Evolutionary conservation across 2,113 vertebrate genomes (phyloP), one percentile per base, ranked within the genome.

Genomic region (Gymnogyps californianus): DNA sequence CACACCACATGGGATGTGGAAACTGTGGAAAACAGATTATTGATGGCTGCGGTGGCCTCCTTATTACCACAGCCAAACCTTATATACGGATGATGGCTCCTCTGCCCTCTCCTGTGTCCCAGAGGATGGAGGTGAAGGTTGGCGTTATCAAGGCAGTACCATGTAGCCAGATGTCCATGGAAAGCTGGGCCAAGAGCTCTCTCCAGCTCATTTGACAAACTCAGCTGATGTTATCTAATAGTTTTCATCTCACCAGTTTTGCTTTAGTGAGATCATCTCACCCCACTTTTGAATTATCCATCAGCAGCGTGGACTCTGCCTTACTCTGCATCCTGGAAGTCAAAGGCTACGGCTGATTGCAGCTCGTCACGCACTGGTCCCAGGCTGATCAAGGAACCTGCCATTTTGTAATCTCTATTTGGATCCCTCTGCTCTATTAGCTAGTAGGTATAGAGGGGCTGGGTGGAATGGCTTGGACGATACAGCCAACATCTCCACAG

Each of bases 21-120:
- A 89, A 80, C 49, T 89, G 87, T 89, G 75, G 83, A 95, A 95
- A 97, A 94, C 34, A 87, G 80, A 96, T 96, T 94, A 93, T 74
- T 93, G 78, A 84, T 55, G 91, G 91, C 61, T 92, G 57, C 29
- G n/a, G 24, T 67, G 80, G 58, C 67, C 65, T 85, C 78, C 65
- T 83, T 67, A 34, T 79, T 93, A 44, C 70, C 87, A 86, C 78
- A 86, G 66, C 58, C 79, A 94, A 90, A 55, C 26, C 51, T 86
- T 61, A 25, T 38, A 2, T 3, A 5, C 0, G 12, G 75, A 25
- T 77, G 69, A 76, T 81, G 58, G 38, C 76, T 94, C 46, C 36
- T 77, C 77, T 93, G 70, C 61, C 87, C 77, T 81, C 36, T 91
- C 40, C 52, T 0, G 0, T 5, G 24, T 89, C 91, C 66, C 91